Evolutionary conservation across 2,113 vertebrate genomes (phyloP), one percentile per base, ranked within the genome.

Genomic region (Perccottus glenii): DNA sequence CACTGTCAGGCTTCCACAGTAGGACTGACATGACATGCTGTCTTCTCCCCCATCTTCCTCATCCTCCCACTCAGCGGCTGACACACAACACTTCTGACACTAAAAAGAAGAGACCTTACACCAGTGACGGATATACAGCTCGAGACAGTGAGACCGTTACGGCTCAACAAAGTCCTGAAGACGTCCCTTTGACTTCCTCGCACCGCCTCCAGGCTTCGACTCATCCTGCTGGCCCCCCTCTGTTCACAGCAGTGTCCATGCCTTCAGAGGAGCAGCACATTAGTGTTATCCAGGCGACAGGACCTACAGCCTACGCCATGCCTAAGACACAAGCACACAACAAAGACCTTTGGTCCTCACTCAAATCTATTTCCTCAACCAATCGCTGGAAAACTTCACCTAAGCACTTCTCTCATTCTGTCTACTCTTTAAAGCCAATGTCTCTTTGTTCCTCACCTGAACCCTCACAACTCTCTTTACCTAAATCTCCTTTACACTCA

Each of bases 261-360:
- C 93, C 92, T 80, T 91, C 92, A 91, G 94, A 94, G 88, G 94
- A 95, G 92, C 94, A 95, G 93, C 95, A 97, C 79, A 93, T 93
- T 77, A 97, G 96, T 86, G 95, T 98, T 71, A 96, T 98, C 88
- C 96, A 98, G 91, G 91, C 95, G 86, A 96, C 94, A 12, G 95
- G 94, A 86, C 85, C 93, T 88, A 91, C 93, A 73, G 88, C 93
- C 79, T 92, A 86, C 86, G 88, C 90, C 88, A 95, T 94, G 85
- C 92, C 95, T 79, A 84, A 92, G 79, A 88, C 91, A 82, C 91
- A 94, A 87, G 85, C 94, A 85, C 94, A 27, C 19, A 27, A 90
- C 88, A 93, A 92, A 83, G 94, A 95, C 85, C 74, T 89, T 66
- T 51, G 49, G 27, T 94, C 90, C 11, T 91, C 92, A 84, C 93